Conservation (phyloP, 2,888 invertebrate genomes). For the Bombylius discolor region DNA sequence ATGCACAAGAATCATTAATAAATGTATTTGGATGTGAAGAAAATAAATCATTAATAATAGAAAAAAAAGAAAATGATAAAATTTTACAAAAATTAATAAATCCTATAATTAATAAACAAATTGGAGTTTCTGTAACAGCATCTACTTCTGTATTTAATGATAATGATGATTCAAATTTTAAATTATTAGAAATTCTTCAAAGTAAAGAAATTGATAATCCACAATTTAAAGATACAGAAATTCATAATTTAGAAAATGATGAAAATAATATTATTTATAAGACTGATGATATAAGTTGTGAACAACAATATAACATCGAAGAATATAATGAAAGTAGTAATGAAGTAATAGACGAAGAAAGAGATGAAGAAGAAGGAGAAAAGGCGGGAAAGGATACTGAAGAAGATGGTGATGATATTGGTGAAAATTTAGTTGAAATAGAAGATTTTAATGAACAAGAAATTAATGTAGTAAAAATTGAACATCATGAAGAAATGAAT, state of each 20-base stretch:
- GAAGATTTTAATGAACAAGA: not conserved
- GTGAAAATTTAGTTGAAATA: not conserved
- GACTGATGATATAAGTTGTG: too few relatives aligned
- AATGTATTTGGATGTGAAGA: conserved; percentile 9
- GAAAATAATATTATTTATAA: not conserved
- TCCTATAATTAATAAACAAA: not conserved
- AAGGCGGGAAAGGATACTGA: not conserved
- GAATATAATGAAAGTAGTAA: not conserved
- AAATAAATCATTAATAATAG: not conserved
- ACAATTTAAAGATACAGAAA: not conserved
- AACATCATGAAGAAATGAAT: not conserved
- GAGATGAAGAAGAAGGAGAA: not conserved
- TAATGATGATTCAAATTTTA: not conserved
- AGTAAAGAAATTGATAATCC: too few relatives aligned
- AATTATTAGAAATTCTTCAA: not conserved
- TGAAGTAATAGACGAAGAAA: not conserved
- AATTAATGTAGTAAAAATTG: not conserved
- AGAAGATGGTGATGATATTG: not conserved
- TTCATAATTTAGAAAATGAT: not conserved
- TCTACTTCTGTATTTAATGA: not conserved
- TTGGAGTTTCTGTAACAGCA: not conserved
- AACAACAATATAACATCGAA: not conserved
- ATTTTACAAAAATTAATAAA: not conserved
- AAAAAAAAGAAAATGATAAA: not conserved
- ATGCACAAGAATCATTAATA: conserved; percentile 23